These are phyloP conservation scores for Setophaga petechia DNA, from an alignment of 2,113 vertebrate species.

Conservation along the genomic window DNA sequence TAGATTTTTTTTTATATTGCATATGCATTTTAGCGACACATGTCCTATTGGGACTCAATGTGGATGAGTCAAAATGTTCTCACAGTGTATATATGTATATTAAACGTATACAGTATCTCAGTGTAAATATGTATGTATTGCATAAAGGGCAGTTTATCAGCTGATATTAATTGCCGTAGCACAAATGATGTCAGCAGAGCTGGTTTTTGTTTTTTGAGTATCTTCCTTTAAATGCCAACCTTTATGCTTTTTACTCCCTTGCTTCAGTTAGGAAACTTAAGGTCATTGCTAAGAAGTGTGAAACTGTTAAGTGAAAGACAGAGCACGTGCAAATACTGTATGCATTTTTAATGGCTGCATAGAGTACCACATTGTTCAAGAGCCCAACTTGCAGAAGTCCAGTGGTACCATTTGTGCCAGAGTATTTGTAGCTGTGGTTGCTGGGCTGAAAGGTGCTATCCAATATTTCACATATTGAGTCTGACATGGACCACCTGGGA, in stretches of 20 bases:
- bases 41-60: background rate
- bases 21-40: background rate
- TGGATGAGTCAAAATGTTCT: background rate
- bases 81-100: background rate
- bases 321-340: rapidly evolving
- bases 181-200: background rate
- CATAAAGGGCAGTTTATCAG: background rate
- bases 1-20: background rate
- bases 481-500: background rate
- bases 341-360: background rate
- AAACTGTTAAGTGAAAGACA: background rate
- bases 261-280: background rate
- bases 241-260: background rate
- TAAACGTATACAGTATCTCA: background rate
- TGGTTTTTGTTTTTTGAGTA: background rate
- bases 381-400: background rate
- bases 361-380: background rate
- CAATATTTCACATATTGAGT: background rate
- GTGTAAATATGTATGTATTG: background rate
- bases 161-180: background rate
- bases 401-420: background rate
- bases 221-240: background rate
- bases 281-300: background rate
- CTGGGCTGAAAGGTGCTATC: background rate
- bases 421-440: background rate